phyloP scores from a whole-genome alignment of 1,140 invertebrate genomes.

The Drosophila nasuta region DNA sequence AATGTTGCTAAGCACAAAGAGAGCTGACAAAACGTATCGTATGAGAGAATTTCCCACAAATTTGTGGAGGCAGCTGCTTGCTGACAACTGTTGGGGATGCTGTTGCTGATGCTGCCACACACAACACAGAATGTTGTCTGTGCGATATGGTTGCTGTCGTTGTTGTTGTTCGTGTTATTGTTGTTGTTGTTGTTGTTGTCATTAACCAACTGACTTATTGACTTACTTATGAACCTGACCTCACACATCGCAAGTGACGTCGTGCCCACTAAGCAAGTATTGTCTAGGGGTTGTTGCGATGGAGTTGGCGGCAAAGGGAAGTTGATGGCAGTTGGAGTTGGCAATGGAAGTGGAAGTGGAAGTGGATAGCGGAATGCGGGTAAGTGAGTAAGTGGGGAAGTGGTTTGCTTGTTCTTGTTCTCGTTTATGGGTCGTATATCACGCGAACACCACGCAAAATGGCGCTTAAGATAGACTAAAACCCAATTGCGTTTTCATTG shows the following conservation, averaged over 20 bases:
- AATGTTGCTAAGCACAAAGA: slow-evolving; percentile 48
- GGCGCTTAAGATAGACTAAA: slow-evolving; percentile 55
- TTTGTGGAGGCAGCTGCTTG: not conserved
- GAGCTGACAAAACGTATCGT: slow-evolving; percentile 38
- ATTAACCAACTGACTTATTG: slow-evolving; percentile 81
- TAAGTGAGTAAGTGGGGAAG: not conserved
- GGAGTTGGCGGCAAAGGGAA: not conserved
- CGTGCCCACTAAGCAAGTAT: slow-evolving; percentile 35
- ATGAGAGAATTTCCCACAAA: slow-evolving; percentile 40
- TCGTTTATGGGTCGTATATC: slow-evolving; percentile 62
- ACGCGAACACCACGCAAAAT: slow-evolving; percentile 57
- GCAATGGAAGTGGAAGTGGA: not conserved
- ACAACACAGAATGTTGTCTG: not conserved
- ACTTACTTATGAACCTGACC: slow-evolving; percentile 81
- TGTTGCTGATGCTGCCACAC: not conserved
- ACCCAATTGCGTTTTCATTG: slow-evolving; percentile 64
- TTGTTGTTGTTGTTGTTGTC: slow-evolving; percentile 53
- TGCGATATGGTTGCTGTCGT: slow-evolving; percentile 29
- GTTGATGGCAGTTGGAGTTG: not conserved
- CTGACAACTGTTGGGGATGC: slow-evolving; percentile 11
- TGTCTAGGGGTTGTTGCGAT: slow-evolving; percentile 27
- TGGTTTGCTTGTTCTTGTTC: slow-evolving; percentile 1
- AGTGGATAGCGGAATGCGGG: too few species aligned
- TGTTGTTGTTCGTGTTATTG: slow-evolving; percentile 33
- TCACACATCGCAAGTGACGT: slow-evolving; percentile 60